Percentiles rank a stretch among this genome's conserved stretches.
Evolutionary conservation across 2,113 vertebrate species (phyloP).

Genomic region (Cavia porcellus): DNA sequence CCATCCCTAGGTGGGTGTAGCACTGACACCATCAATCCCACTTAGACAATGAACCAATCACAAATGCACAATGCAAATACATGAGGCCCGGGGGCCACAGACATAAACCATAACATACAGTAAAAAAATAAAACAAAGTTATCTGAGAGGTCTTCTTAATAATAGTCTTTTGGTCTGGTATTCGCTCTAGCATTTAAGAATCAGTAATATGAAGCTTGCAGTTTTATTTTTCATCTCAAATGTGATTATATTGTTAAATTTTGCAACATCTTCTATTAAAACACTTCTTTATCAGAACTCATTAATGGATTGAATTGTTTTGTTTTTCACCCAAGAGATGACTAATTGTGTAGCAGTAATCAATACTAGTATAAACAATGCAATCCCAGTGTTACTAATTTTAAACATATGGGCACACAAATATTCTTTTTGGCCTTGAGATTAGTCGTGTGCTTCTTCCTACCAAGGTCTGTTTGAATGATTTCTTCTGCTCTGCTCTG

Average conservation of each 20-base stretch:
- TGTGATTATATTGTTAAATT: slow-evolving; percentile 27
- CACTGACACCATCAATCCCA: too few relatives aligned
- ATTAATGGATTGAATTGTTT: neutral
- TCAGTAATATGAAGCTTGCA: neutral
- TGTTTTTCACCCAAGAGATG: neutral
- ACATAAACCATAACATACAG: neutral
- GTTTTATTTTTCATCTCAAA: neutral
- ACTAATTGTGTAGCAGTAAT: neutral
- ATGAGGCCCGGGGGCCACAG: too few relatives aligned
- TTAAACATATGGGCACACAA: neutral
- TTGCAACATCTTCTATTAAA: neutral
- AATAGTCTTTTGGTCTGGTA: neutral
- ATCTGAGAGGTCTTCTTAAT: neutral
- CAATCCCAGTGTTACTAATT: neutral
- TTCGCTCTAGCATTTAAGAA: slow-evolving; percentile 10
- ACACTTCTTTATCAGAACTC: neutral
- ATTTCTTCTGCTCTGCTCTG: neutral
- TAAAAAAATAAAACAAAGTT: neutral
- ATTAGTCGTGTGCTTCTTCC: neutral
- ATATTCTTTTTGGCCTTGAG: neutral
- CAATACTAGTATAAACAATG: neutral
- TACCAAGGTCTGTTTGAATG: neutral
- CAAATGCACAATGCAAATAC: too few relatives aligned
- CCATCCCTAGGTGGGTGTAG: too few relatives aligned
- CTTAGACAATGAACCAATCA: too few relatives aligned